Base-by-base conservation (phyloP, 2,888 invertebrate species). In the Oxyteleia sp. region DNA sequence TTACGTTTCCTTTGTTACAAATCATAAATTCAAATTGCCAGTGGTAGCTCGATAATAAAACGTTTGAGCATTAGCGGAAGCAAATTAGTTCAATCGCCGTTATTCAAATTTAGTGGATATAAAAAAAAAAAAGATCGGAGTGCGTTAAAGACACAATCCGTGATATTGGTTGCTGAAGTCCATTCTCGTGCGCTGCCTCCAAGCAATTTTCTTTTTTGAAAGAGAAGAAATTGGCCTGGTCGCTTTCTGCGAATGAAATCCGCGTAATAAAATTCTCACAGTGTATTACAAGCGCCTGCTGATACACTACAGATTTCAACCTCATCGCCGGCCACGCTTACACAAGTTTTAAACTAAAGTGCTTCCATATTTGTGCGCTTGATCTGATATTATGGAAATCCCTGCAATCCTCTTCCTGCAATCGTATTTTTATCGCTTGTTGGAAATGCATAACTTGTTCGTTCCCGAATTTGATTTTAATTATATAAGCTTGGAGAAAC, bases 51-150 rank as follows among this genome's bases (percentile, higher is more conserved):
- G n/a, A n/a, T n/a, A 13, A 51, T 35, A 38, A 66, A 35, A 51
- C 51, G 64, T 51, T 87, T 88, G 89, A 85, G 82, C 84, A 80
- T 80, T 87, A 66, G 83, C 86, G 87, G 66, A 61, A 79, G 82
- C 84, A 87, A 91, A 91, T 91, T 91, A 90, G 89, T 87, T 55
- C 84, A 49, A 86, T 80, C 86, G 88, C 88, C 88, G 90, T 91
- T 90, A 91, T 90, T 91, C 88, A 90, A 91, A 91, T 91, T 89
- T 88, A 84, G 57, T 78, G 85, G 85, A 87, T 89, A 90, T 90
- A 90, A 90, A 91, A 86, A 90, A 90, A 91, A 86, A 86, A 84
- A 86, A 90, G 91, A 91, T 91, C 90, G 90, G 80, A 87, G 32
- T 32, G 8, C 8, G 84, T 85, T 91, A 89, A n/a, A 91, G 89